These are phyloP conservation scores for Hoplostethus atlanticus DNA, from an alignment of 2,797 vertebrate species.

Conservation along the genomic window DNA sequence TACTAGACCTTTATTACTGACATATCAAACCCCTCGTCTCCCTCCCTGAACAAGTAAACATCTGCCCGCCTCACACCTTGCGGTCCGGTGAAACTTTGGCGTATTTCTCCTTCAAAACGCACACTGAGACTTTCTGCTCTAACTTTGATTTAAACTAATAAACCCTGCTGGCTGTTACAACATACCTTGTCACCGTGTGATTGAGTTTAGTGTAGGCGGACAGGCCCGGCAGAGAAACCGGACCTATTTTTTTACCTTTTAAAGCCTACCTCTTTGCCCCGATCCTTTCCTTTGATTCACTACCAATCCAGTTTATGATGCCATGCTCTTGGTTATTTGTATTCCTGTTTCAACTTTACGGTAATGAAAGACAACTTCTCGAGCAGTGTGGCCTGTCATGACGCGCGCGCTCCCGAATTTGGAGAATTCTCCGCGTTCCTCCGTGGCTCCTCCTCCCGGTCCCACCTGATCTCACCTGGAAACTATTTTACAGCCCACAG, in stretches of 20 bases:
- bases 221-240: neutral
- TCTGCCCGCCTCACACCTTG: conserved; percentile 22
- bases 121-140: too few species aligned
- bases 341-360: conserved; percentile 26
- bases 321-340: conserved; percentile 13
- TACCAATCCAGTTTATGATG: conserved; percentile 33
- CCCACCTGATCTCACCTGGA: conserved; percentile 49
- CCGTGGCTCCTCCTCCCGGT: conserved; percentile 53
- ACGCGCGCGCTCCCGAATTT: conserved; percentile 39
- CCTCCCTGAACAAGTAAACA: conserved; percentile 13
- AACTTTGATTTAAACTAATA: too few species aligned
- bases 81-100: conserved; percentile 44
- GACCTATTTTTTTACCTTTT: neutral
- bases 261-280: conserved; percentile 40
- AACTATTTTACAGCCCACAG: too few species aligned
- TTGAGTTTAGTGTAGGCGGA: neutral
- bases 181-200: neutral
- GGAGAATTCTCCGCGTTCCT: conserved; percentile 7
- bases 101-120: conserved; percentile 31
- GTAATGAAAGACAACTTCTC: conserved; percentile 11
- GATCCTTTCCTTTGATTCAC: conserved; percentile 10
- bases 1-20: too few species aligned
- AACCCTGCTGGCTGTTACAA: neutral
- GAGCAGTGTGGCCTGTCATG: conserved; percentile 50
- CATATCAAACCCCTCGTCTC: too few species aligned